Evolutionary conservation across 1,140 invertebrate species (phyloP), one percentile per base, ranked within the genome.

Genomic region (Saccostrea cuccullata): DNA sequence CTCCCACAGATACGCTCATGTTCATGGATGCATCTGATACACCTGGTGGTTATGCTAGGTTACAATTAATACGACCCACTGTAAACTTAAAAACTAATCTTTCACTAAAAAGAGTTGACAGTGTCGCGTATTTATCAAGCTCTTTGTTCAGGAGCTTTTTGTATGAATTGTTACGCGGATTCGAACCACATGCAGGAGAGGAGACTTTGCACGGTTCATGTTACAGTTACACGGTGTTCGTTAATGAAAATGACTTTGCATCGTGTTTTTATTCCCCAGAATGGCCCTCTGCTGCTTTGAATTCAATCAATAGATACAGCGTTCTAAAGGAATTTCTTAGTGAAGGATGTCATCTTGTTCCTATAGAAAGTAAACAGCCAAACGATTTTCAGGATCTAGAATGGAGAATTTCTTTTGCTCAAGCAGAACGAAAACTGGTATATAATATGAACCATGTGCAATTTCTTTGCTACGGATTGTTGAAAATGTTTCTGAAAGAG

Each of bases 351-450:
- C 82, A 77, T 26, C 84, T 88, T 55, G 83, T 88, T 0, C 87
- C 87, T 2, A 36, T 88, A 1, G 87, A 60, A 40, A 12, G 12
- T 6, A 67, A 73, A 36, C 58, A 64, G 58, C 17, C 58, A 64
- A 67, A 40, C 1, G 67, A 60, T 8, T 9, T 17, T 30, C 5
- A 8, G 9, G 84, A 85, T 15, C 6, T 88, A 26, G 47, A 85
- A 56, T 88, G 82, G 87, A 82, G 87, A 23, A 20, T 88, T 23
- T 88, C 87, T 26, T 88, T 88, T 30, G 84, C 87, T 5, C 36
- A 70, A 1, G 82, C 55, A 2, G 87, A 88, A 58, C 84, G 84
- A 73, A 12, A 47, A 20, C 30, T 88, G 1, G 64, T 88, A 47
- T 73, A 73, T 30, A 73, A 82, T 64, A 70, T 84, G n/a, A 88